Base-by-base conservation (phyloP, 1,140 invertebrate genomes). In the Macrocentrus cingulum region DNA sequence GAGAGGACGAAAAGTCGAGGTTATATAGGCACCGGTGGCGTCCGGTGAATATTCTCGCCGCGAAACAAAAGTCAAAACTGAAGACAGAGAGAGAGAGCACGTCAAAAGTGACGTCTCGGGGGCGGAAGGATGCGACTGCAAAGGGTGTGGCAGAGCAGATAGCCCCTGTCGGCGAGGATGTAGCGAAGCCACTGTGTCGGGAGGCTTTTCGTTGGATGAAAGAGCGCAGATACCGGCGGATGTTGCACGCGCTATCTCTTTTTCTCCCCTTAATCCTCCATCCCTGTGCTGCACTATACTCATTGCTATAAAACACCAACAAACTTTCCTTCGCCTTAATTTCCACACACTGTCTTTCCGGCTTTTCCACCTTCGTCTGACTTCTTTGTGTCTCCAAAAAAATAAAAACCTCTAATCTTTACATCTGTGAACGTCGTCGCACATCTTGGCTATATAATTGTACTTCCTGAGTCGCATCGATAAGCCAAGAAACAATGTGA, bases 171-270 rank as follows among this genome's bases (percentile, higher is more conserved):
- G 8, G 36, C 32, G 23, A 29, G 13, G n/a, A 13, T 42, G 13
- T n/a, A n/a, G n/a, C n/a, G 39, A 32, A 19, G 42, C 9, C 19
- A 16, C 19, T 25, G 22, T 15, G 41, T 29, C 25, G 25, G 9
- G 25, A 29, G 4, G 37, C 67, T 61, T 45, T 64, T 65, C 63
- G 58, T 60, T 51, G 62, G 66, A 74, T 72, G 65, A 70, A 66
- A 69, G 64, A 66, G 65, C 66, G 60, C 66, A 61, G 63, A 61
- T 65, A 64, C 68, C 68, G 67, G 62, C 63, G 62, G 64, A 70
- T 66, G 66, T 68, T 62, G 64, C 15, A n/a, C 41, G n/a, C n/a
- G n/a, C n/a, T n/a, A n/a, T n/a, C n/a, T n/a, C n/a, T 29, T 5
- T 29, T 5, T 29, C 9, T 29, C 25, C 25, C 25, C 25, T 9